These are phyloP conservation scores for Syndactyla subalaris DNA, from an alignment of 2,797 vertebrate genomes.

Conservation along the genomic window DNA sequence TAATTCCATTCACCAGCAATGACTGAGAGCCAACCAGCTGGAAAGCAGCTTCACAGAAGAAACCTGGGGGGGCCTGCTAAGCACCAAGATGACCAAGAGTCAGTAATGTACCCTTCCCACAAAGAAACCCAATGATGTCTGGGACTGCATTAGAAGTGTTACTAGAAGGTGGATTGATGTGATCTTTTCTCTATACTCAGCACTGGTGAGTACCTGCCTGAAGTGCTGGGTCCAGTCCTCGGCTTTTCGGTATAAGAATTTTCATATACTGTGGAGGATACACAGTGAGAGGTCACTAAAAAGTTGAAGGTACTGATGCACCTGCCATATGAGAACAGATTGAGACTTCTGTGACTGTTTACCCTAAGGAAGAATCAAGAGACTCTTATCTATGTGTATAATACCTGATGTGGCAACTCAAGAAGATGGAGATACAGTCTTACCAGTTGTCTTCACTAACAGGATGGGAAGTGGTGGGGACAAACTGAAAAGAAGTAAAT, in stretches of 20 bases:
- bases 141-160: background rate
- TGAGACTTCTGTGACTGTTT: background rate
- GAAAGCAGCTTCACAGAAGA: background rate
- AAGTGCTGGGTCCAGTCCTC: background rate
- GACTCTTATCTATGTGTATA: background rate
- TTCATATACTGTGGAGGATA: background rate
- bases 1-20: background rate
- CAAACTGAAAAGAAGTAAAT: background rate
- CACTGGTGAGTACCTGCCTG: background rate
- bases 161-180: background rate
- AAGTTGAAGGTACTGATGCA: background rate
- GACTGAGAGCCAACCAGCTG: accelerated
- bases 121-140: background rate
- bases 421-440: background rate
- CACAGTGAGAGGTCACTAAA: background rate
- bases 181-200: background rate
- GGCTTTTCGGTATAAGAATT: background rate
- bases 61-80: accelerated
- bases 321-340: background rate
- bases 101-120: background rate
- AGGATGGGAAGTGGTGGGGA: background rate
- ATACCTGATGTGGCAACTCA: background rate
- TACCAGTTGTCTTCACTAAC: background rate
- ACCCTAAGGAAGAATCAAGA: background rate
- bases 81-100: background rate